Evolutionary conservation across 2,888 invertebrate genomes (phyloP).

Genomic region (Myopa tessellatipennis): DNA sequence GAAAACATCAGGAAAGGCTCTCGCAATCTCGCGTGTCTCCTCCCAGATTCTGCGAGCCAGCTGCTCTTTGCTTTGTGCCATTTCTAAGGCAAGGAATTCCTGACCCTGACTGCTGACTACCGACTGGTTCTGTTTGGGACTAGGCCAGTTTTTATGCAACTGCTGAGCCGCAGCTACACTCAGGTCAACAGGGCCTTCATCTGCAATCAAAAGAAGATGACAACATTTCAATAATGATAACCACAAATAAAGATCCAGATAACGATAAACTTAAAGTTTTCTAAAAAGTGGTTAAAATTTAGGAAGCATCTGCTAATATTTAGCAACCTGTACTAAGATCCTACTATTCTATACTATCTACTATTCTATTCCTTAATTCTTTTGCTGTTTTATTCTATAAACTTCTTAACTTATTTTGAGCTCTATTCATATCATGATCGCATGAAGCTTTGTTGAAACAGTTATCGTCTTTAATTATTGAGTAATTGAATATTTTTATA

Average conservation of each 20-base stretch:
- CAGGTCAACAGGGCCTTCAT: constrained; percentile 65
- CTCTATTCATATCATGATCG: too few relatives aligned
- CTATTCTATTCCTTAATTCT: too few relatives aligned
- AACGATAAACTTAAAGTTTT: too few relatives aligned
- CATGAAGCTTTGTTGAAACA: too few relatives aligned
- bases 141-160: neutral
- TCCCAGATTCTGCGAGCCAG: constrained; percentile 63
- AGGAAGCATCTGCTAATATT: too few relatives aligned
- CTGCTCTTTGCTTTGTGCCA: constrained; percentile 59
- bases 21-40: constrained; percentile 64
- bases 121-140: constrained; percentile 3
- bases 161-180: constrained; percentile 55
- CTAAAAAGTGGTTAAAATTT: too few relatives aligned
- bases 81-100: constrained; percentile 50
- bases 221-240: neutral
- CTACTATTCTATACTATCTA: too few relatives aligned
- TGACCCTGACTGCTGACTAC: neutral
- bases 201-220: constrained; percentile 45
- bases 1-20: constrained; percentile 65
- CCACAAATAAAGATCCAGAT: neutral
- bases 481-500: too few relatives aligned
- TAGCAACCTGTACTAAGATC: too few relatives aligned
- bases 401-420: too few relatives aligned
- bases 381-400: too few relatives aligned
- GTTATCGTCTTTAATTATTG: too few relatives aligned